Evolutionary conservation across 2,888 invertebrate genomes (phyloP), one percentile per base, ranked within the genome.

Genomic region (Neoitamus cyanurus): DNA sequence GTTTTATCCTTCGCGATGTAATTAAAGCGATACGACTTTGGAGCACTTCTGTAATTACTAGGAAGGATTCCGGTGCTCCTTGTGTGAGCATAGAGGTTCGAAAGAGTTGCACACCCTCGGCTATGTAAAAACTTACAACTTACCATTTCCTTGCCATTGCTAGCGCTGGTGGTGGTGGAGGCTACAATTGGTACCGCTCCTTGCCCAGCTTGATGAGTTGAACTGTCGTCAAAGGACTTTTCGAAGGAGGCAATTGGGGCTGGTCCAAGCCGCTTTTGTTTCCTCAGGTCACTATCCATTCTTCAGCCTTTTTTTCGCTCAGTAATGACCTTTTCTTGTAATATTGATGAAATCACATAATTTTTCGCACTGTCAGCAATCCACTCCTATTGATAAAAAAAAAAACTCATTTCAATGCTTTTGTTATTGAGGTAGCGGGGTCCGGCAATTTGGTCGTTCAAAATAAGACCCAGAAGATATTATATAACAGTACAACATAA

Each of bases 231-330:
- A 87, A 90, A 91, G 87, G 90, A 90, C 87, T 91, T 90, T 93
- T 97, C 97, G 92, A 97, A 97, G 89, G 97, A 97, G 90, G 97
- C 97, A 92, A 97, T 96, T 90, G 97, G 97, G 89, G 97, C 97
- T 90, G 97, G 97, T 90, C 97, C 97, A 93, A 96, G 95, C 92
- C 96, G 95, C 93, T 94, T 94, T 92, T 96, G 96, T 88, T 91
- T 90, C 85, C 89, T 89, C 70, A 88, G 87, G 89, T 90, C 90
- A 36, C 30, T 58, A 13, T 69, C 30, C 73, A 73, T 77, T 68
- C 28, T 77, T 69, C 28, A 15, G 36, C 30, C 28, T 20, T 68
- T 70, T 37, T 30, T 69, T 36, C 69, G 42, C 70, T 30, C n/a
- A 25, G 20, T 31, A n/a, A 34, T n/a, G 31, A 70, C 42, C 42